Conservation (phyloP, 2,888 invertebrate species). For the Nasonia oneida region DNA sequence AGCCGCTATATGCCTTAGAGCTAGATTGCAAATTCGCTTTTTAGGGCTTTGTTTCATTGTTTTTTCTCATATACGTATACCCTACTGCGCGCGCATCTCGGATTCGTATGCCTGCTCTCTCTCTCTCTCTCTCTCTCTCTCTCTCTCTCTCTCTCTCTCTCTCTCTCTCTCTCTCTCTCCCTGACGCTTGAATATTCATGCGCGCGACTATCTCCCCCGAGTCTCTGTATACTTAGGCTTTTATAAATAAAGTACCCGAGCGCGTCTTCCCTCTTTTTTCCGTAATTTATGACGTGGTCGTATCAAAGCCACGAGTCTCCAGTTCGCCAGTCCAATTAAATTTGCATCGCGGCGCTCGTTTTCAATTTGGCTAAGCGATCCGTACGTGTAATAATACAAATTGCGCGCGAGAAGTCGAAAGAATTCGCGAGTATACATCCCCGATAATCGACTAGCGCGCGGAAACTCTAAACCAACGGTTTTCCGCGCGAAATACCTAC, state of each 20-base stretch:
- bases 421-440: background rate
- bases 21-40: constrained; percentile 25
- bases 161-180: too few relatives aligned
- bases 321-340: too few relatives aligned
- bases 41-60: background rate
- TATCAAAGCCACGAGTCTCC: background rate
- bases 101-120: background rate
- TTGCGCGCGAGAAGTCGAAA: too few relatives aligned
- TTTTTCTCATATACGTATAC: background rate
- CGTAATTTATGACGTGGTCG: background rate
- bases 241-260: background rate
- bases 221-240: background rate
- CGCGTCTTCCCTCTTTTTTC: background rate
- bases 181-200: background rate
- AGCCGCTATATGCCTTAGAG: background rate
- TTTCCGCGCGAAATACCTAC: background rate
- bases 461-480: background rate
- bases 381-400: too few relatives aligned
- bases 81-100: background rate
- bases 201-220: background rate
- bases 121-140: too few relatives aligned
- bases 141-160: too few relatives aligned
- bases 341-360: too few relatives aligned
- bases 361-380: too few relatives aligned
- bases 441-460: background rate